Base-by-base conservation (phyloP, 2,797 vertebrate species). In the Scleropages formosus region DNA sequence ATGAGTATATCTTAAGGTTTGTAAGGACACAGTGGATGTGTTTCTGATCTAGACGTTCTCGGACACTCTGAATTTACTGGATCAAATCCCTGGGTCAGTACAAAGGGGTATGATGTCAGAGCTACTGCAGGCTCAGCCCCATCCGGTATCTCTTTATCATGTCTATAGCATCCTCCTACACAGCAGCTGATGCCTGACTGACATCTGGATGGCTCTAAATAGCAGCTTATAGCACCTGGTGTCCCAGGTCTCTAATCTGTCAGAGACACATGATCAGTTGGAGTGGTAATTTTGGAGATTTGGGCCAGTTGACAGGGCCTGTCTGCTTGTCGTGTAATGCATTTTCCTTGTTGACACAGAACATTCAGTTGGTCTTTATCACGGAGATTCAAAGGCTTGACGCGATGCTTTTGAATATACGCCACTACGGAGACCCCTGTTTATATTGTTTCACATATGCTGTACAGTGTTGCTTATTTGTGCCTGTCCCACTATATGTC, bases 31-130 rank as follows among this genome's bases (percentile, higher is more conserved):
- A 31, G 31, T 39, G 31, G 31, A 39, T 39, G 31, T 31, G 31
- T 39, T 39, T 39, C 31, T 39, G 31, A 39, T 39, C 31, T 39
- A 39, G 6, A 39, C 6, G 31, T 39, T 39, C 31, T 39, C 31
- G 39, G 31, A 6, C 31, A 39, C 39, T 6, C 6, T 39, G 6
- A 39, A 6, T 2, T 39, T 39, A 39, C 31, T 39, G 31, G 67
- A 63, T 71, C 44, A 76, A 76, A 71, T 68, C 20, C 59, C n/a
- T 1, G n/a, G 20, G 66, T n/a, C 6, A 39, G 31, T 39, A 39
- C 39, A 31, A 39, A 39, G n/a, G n/a, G n/a, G n/a, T n/a, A n/a
- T n/a, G n/a, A n/a, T n/a, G n/a, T n/a, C n/a, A n/a, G n/a, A n/a
- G 31, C 31, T 39, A 39, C 31, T 39, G 31, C 31, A 39, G 31